Evolutionary conservation across 2,797 vertebrate genomes (phyloP).

Genomic region (Sitta carolinensis): DNA sequence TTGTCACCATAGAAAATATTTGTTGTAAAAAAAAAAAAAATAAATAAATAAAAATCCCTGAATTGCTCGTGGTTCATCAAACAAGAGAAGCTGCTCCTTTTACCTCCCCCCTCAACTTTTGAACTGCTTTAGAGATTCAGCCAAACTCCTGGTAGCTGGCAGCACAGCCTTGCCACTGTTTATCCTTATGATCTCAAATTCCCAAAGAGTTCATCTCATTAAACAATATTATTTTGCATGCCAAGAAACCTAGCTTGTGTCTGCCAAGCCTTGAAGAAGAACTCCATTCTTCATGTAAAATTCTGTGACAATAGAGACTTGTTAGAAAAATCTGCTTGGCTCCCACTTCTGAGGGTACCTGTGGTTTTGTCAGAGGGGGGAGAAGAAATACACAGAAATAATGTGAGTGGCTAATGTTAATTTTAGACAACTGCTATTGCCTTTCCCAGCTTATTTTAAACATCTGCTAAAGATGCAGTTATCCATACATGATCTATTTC

Average conservation of each 20-base stretch:
- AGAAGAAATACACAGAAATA: background rate
- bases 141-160: background rate
- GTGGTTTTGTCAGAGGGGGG: background rate
- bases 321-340: background rate
- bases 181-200: background rate
- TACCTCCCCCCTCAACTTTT: background rate
- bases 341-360: background rate
- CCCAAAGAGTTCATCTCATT: background rate
- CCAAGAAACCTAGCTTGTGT: background rate
- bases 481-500: background rate
- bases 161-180: background rate
- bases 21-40: background rate
- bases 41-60: background rate
- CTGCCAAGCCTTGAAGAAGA: background rate
- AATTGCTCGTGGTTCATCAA: background rate
- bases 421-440: background rate
- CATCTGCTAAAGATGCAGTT: background rate
- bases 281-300: background rate
- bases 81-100: background rate
- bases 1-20: background rate
- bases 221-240: background rate
- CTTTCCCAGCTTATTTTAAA: background rate
- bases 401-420: background rate
- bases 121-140: background rate
- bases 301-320: background rate